A percentile compares a stretch with the other conserved stretches of the same genome.
These are phyloP conservation scores for Himantopus leucocephalus DNA, from an alignment of 2,113 vertebrate genomes.

Conservation along the genomic window DNA sequence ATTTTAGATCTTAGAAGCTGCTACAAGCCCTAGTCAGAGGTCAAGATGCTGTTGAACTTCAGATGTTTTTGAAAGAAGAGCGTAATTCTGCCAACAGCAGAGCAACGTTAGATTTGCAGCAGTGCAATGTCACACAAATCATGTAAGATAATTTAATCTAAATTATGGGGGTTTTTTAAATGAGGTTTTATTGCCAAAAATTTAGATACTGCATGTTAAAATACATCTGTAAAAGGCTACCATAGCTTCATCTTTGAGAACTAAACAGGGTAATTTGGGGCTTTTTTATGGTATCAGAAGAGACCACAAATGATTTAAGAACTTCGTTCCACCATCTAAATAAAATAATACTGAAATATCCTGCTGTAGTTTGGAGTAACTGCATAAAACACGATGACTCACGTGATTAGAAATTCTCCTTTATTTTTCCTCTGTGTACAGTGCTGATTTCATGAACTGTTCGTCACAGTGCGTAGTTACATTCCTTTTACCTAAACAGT, in stretches of 20 bases:
- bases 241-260: neutral
- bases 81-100: neutral
- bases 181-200: neutral
- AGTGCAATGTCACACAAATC: neutral
- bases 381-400: constrained; percentile 12
- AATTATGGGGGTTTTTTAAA: neutral
- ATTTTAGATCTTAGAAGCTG: constrained; percentile 7
- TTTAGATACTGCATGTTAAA: neutral
- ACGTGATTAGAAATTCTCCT: neutral
- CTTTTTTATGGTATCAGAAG: neutral
- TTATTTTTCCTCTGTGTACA: constrained; percentile 8
- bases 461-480: neutral
- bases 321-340: constrained; percentile 15
- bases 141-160: neutral
- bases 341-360: constrained; percentile 30
- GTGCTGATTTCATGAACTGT: neutral
- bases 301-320: neutral
- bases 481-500: constrained; percentile 21
- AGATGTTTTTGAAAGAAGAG: neutral
- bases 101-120: neutral
- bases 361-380: neutral
- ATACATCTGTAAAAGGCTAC: neutral
- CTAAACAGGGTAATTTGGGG: neutral
- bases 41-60: constrained; percentile 45
- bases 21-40: neutral